A percentile compares a stretch with the other conserved stretches of the same genome.
Conservation (phyloP, 2,888 invertebrate genomes). For the Mantis religiosa region DNA sequence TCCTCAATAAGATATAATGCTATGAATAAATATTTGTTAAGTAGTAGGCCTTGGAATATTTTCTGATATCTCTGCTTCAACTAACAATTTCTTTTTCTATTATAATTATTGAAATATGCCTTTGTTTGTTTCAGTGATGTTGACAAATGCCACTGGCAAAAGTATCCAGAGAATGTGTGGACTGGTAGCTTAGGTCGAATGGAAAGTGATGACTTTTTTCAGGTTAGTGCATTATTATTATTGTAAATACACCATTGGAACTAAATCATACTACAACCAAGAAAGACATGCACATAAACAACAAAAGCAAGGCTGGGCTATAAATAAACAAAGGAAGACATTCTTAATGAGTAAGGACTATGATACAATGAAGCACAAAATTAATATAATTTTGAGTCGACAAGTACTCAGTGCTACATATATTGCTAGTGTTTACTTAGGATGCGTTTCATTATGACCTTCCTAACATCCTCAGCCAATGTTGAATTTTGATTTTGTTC, state of each 20-base stretch:
- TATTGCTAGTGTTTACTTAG: too few species aligned
- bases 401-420: too few species aligned
- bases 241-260: background rate
- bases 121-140: background rate
- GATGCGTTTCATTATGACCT: too few species aligned
- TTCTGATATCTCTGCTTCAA: background rate
- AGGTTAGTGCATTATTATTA: background rate
- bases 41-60: background rate
- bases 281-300: too few species aligned
- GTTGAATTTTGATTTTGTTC: too few species aligned
- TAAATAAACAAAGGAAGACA: too few species aligned
- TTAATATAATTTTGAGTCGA: too few species aligned
- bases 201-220: background rate
- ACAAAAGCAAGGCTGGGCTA: too few species aligned
- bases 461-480: too few species aligned
- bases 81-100: background rate
- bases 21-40: background rate
- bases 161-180: background rate
- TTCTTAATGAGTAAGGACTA: too few species aligned
- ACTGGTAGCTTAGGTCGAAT: background rate
- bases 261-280: too few species aligned
- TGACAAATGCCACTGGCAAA: background rate
- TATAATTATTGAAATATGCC: background rate
- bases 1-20: background rate
- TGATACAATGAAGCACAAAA: too few species aligned